Evolutionary conservation across 2,797 vertebrate genomes (phyloP).

Genomic region (Melanotaenia trifasciata): DNA sequence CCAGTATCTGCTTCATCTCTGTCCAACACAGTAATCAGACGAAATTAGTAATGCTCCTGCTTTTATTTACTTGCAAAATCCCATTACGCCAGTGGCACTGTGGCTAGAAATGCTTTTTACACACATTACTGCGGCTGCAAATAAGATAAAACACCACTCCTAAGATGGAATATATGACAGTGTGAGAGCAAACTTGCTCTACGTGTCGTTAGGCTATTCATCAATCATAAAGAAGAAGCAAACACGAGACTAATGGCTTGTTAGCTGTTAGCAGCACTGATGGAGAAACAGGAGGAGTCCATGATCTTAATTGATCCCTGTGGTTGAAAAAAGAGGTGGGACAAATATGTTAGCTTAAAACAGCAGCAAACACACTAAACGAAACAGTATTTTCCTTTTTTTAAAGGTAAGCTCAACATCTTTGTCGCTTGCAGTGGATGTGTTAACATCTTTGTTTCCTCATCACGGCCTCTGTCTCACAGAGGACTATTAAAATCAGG

Average conservation of each 20-base stretch:
- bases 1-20: constrained; percentile 62
- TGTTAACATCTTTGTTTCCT: constrained; percentile 53
- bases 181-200: constrained; percentile 64
- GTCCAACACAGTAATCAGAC: constrained; percentile 50
- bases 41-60: constrained; percentile 69
- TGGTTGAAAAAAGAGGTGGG: not conserved
- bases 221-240: constrained; percentile 61
- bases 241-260: constrained; percentile 51
- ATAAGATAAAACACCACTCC: constrained; percentile 77
- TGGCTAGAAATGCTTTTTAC: constrained; percentile 74
- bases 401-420: not conserved
- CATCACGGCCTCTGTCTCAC: constrained; percentile 56
- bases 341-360: not conserved
- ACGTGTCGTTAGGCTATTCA: constrained; percentile 70
- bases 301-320: not conserved
- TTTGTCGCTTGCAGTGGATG: constrained; percentile 12
- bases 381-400: not conserved
- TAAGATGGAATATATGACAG: constrained; percentile 70
- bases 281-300: not conserved
- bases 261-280: constrained; percentile 43
- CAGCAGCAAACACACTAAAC: too few relatives aligned
- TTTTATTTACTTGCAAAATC: constrained; percentile 78
- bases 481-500: constrained; percentile 61
- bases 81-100: constrained; percentile 69
- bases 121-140: constrained; percentile 75